phyloP scores from a whole-genome alignment of 1,140 invertebrate genomes.

The Lordiphosa collinella region DNA sequence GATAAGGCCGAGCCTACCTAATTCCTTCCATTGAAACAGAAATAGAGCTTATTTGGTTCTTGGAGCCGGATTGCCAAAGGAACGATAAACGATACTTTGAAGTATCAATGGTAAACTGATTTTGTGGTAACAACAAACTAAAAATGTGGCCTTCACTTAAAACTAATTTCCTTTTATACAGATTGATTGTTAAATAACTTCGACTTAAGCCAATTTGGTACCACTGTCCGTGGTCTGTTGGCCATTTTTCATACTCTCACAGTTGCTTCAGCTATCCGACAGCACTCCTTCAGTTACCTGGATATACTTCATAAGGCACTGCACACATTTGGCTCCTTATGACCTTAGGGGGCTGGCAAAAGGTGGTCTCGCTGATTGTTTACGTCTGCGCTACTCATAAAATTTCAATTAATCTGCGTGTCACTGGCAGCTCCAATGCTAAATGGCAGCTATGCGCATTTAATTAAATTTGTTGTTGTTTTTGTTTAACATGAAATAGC shows the following conservation, averaged over 20 bases:
- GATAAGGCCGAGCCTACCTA: too few relatives aligned
- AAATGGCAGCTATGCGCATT: conserved; percentile 41
- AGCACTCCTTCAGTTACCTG: conserved; percentile 22
- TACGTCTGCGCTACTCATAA: conserved; percentile 77
- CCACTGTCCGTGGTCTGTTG: conserved; percentile 47
- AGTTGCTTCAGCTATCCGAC: conserved; percentile 39
- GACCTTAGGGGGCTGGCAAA: conserved; percentile 74
- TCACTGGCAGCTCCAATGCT: conserved; percentile 40
- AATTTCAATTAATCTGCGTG: conserved; percentile 77
- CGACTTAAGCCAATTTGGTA: neutral
- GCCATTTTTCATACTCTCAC: conserved; percentile 52
- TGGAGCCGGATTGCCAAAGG: too few relatives aligned
- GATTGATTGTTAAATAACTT: too few relatives aligned
- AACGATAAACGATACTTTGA: too few relatives aligned
- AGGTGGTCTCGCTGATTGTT: conserved; percentile 76
- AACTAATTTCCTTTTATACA: too few relatives aligned
- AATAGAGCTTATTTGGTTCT: too few relatives aligned
- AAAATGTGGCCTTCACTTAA: too few relatives aligned
- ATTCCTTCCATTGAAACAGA: too few relatives aligned
- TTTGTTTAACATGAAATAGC: conserved; percentile 57
- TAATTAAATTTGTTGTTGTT: conserved; percentile 58
- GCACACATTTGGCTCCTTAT: conserved; percentile 44
- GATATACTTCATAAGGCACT: conserved; percentile 4
- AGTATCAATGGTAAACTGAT: too few relatives aligned
- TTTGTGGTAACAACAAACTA: too few relatives aligned